These are phyloP conservation scores for Sebastes nivosus DNA, from an alignment of 2,797 vertebrate species.

Conservation along the genomic window DNA sequence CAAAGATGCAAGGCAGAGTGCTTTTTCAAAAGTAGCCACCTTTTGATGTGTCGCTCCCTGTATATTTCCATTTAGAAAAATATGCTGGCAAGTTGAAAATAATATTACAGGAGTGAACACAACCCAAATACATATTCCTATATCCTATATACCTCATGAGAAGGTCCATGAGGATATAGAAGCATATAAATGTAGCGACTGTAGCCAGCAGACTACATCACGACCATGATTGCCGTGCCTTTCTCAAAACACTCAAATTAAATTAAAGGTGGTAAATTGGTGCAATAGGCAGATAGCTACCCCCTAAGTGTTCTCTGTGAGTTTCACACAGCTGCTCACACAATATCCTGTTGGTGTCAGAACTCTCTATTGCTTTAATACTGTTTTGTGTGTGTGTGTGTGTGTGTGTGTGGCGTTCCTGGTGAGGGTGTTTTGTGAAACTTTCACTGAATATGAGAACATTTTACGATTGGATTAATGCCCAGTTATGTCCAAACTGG, in stretches of 20 bases:
- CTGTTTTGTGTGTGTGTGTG: background rate
- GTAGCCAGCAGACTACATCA: background rate
- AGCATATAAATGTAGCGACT: background rate
- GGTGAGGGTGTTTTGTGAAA: background rate
- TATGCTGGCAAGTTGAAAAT: background rate
- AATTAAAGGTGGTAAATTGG: background rate
- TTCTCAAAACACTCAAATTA: background rate
- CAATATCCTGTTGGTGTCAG: background rate
- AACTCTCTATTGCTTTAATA: background rate
- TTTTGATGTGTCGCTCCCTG: background rate
- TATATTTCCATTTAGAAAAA: background rate
- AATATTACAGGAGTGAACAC: background rate
- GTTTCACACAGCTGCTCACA: background rate
- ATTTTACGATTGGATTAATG: background rate
- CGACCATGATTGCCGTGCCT: background rate
- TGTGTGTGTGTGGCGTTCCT: background rate
- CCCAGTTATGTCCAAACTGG: background rate
- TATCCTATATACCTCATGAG: background rate
- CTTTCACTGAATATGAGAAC: background rate
- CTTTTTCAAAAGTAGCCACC: background rate
- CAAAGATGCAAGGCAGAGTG: background rate
- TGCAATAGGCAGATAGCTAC: background rate
- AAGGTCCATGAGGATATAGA: background rate
- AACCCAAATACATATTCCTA: background rate
- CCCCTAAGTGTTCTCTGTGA: background rate